phyloP scores from a whole-genome alignment of 2,888 invertebrate species.

The Drosophila pullipes region DNA sequence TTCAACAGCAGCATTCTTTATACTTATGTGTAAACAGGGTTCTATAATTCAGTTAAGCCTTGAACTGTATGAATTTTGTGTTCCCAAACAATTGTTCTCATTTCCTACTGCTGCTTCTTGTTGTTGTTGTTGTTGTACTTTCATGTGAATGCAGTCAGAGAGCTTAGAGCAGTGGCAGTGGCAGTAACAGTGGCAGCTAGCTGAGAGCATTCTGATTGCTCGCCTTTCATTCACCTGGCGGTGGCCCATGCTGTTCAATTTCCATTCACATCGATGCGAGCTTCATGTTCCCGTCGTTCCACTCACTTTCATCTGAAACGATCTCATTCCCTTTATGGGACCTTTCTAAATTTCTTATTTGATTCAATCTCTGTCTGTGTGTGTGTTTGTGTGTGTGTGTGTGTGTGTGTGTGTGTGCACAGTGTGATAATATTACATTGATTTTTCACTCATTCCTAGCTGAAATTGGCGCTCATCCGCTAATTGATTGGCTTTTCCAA shows the following conservation, averaged over 20 bases:
- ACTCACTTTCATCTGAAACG: slow-evolving; percentile 53
- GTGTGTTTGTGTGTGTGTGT: not conserved
- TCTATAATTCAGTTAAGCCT: slow-evolving; percentile 21
- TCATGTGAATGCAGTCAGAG: slow-evolving; percentile 23
- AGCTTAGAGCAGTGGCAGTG: not conserved
- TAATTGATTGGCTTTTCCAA: slow-evolving; percentile 46
- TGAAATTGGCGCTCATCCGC: slow-evolving; percentile 49
- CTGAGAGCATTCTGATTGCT: slow-evolving; percentile 39
- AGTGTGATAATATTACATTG: slow-evolving; percentile 25
- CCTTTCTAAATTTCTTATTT: slow-evolving; percentile 53
- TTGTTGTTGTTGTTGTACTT: not conserved
- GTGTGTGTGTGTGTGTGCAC: slow-evolving; percentile 1
- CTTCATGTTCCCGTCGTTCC: slow-evolving; percentile 28
- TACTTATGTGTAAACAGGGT: slow-evolving; percentile 10
- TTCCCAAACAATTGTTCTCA: slow-evolving; percentile 24
- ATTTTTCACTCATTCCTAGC: slow-evolving; percentile 31
- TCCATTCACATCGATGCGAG: slow-evolving; percentile 49
- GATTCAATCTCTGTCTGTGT: slow-evolving; percentile 1
- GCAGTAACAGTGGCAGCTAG: slow-evolving; percentile 10
- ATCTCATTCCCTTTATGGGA: slow-evolving; percentile 34
- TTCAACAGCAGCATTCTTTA: not conserved
- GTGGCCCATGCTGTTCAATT: slow-evolving; percentile 23
- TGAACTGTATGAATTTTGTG: slow-evolving; percentile 23
- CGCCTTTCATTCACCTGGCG: slow-evolving; percentile 44
- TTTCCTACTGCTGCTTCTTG: not conserved